Evolutionary conservation across 2,113 vertebrate species (phyloP).

Genomic region (Genyomyrus donnyi): DNA sequence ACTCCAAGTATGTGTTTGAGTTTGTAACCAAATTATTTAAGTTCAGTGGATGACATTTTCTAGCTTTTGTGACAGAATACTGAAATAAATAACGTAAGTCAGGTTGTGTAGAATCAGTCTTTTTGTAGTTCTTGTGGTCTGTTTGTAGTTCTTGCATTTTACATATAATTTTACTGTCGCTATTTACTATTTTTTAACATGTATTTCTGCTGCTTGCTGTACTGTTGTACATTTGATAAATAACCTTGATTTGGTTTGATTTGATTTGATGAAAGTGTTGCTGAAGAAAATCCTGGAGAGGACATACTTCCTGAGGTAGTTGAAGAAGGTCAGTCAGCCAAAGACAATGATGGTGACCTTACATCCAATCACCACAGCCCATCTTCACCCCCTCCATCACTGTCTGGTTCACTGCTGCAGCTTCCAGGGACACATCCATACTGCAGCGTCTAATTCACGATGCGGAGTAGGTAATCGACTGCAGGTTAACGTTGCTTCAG

Average conservation of each 20-base stretch:
- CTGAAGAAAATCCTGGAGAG: not conserved
- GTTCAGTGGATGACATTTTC: not conserved
- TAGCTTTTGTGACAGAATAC: not conserved
- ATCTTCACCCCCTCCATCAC: not conserved
- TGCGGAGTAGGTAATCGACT: not conserved
- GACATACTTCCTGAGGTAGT: too few species aligned
- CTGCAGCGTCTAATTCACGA: not conserved
- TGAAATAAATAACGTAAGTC: not conserved
- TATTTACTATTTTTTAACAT: too few species aligned
- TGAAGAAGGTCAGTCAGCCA: not conserved
- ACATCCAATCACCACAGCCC: not conserved
- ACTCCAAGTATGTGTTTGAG: not conserved
- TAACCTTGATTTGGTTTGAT: too few species aligned
- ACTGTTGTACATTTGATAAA: too few species aligned
- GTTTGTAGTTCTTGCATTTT: too few species aligned
- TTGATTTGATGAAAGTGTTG: not conserved
- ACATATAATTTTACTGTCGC: too few species aligned
- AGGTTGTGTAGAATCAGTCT: not conserved
- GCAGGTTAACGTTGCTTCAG: not conserved
- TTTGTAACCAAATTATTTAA: not conserved
- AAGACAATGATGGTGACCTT: not conserved
- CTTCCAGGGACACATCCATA: not conserved
- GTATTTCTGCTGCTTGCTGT: not conserved
- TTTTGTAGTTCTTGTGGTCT: too few species aligned
- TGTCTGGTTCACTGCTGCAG: not conserved